Evolutionary conservation across 2,888 invertebrate genomes (phyloP), one percentile per base, ranked within the genome.

Genomic region (Pristionchus entomophagus): DNA sequence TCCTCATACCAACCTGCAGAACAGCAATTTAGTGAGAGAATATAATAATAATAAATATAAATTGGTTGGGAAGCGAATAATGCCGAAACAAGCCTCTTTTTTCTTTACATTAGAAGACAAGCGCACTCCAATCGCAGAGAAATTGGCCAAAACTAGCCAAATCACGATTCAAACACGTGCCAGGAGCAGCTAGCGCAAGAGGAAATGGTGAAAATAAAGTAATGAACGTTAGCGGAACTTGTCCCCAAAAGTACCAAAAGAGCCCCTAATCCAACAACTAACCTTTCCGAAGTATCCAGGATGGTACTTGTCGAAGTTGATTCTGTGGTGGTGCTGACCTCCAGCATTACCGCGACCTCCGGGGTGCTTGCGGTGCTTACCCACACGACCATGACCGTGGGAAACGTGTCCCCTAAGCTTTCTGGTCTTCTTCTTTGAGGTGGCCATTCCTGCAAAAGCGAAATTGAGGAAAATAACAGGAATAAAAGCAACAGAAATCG

Each of bases 341-440:
- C 99, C 99, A 94, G 99, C 99, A 94, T 99, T 99, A 96, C 99
- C 99, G 94, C 99, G 97, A 96, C 99, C 99, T 94, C 99, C 99
- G 94, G 99, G 99, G 95, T 99, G 99, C 96, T 99, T 99, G 94
- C 99, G 96, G 95, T 99, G 99, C 95, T 99, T 99, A 88, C 97
- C 97, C 94, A 99, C 96, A 95, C 99, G 97, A 93, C 99, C 99
- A 95, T 99, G 99, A 88, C 99, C 99, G 95, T 99, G 99, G 95
- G 98, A 99, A 93, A 99, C 99, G 95, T 99, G 99, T 93, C 99
- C 99, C 95, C 99, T 96, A 92, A 99, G 95, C 96, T 99, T 99
- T 95, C 99, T 97, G 88, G 99, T 99, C 96, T 95, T 95, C 87
- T 92, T 91, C 88, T 94, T 94, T 26, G 91, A 77, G 53, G 85